phyloP scores from a whole-genome alignment of 1,140 invertebrate species.

The Caenorhabditis briggsae region DNA sequence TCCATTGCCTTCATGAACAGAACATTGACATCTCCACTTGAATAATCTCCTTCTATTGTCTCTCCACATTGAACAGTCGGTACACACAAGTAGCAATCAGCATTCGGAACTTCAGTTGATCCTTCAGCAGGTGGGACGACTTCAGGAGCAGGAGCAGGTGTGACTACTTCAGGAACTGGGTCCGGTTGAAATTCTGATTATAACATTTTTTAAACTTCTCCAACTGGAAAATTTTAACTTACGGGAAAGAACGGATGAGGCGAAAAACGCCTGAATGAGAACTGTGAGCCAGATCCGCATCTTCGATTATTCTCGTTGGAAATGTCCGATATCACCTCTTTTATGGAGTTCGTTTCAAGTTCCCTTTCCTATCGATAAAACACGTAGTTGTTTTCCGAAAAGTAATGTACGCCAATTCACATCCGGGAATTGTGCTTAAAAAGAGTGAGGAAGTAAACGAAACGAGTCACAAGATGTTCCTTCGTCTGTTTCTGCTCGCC shows the following conservation, averaged over 20 bases:
- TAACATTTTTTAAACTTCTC: too few species aligned
- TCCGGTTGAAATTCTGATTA: too few species aligned
- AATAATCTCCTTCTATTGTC: slow-evolving; percentile 29
- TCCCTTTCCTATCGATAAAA: slow-evolving; percentile 32
- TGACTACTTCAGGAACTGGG: background rate
- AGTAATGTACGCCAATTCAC: background rate
- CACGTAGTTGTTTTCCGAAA: slow-evolving; percentile 8
- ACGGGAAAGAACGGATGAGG: background rate
- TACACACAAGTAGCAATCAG: slow-evolving; percentile 18
- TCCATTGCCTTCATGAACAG: slow-evolving; percentile 43
- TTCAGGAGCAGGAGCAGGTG: background rate
- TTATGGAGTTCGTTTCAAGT: background rate
- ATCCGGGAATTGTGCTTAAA: slow-evolving; percentile 47
- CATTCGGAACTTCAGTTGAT: background rate
- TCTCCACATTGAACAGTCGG: slow-evolving; percentile 42
- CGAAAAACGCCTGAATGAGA: background rate
- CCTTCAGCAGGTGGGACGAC: background rate
- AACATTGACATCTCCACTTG: slow-evolving; percentile 43
- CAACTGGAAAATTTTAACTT: background rate
- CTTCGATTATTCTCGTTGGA: background rate
- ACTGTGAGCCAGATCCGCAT: slow-evolving; percentile 5
- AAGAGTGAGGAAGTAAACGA: background rate
- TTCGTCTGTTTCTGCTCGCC: slow-evolving; percentile 25
- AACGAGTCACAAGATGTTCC: slow-evolving; percentile 40
- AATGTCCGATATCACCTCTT: background rate